phyloP scores from a whole-genome alignment of 2,113 vertebrate genomes.

The Pao palembangensis region DNA sequence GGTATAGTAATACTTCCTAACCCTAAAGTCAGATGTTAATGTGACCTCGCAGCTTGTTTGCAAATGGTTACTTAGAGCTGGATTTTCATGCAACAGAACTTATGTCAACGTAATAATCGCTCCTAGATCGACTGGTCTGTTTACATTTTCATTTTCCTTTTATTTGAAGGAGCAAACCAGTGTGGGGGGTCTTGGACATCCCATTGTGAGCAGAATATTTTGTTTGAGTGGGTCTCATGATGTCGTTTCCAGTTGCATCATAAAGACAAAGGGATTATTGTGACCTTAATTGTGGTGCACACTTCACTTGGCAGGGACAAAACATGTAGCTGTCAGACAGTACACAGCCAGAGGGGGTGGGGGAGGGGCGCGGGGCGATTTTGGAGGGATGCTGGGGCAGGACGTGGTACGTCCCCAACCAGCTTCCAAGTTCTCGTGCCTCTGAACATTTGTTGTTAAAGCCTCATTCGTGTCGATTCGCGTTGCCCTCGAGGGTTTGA shows the following conservation, averaged over 20 bases:
- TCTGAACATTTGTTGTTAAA: background rate
- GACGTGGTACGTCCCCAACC: background rate
- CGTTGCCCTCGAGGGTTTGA: constrained; percentile 23
- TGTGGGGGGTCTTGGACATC: background rate
- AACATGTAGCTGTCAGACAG: constrained; percentile 27
- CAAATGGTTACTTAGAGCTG: too few species aligned
- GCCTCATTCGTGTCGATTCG: background rate
- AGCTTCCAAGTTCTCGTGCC: too few species aligned
- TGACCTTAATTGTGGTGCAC: constrained; percentile 41
- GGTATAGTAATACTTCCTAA: too few species aligned
- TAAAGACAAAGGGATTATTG: constrained; percentile 39
- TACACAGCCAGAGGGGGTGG: constrained; percentile 4
- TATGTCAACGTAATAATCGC: too few species aligned
- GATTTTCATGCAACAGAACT: too few species aligned
- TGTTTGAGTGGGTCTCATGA: background rate
- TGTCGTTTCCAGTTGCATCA: constrained; percentile 24
- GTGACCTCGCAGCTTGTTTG: too few species aligned
- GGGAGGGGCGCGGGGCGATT: background rate
- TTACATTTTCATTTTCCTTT: too few species aligned
- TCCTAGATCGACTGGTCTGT: background rate
- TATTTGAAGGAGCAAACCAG: background rate
- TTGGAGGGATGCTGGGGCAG: background rate
- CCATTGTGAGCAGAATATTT: background rate
- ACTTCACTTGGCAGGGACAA: constrained; percentile 64
- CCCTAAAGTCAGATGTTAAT: too few species aligned